Conservation (phyloP, 1,140 invertebrate genomes). For the Sminthurinus signatus region DNA sequence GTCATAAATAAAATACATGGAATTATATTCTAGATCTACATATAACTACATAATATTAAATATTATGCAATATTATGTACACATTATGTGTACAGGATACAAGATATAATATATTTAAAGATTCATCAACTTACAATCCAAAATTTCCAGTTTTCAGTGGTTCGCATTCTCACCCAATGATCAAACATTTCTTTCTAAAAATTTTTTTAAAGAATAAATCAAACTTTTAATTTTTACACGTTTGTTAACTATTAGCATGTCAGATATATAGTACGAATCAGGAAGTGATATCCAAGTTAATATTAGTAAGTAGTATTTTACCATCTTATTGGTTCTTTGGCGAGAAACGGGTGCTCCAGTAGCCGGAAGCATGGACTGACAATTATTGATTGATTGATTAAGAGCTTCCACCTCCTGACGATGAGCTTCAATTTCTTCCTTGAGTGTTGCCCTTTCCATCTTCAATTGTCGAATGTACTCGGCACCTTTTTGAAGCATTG, state of each 20-base stretch:
- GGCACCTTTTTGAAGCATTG: slow-evolving; percentile 92
- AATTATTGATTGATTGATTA: slow-evolving; percentile 85
- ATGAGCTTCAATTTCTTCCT: slow-evolving; percentile 82
- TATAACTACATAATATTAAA: too few relatives aligned
- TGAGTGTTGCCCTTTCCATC: slow-evolving; percentile 72
- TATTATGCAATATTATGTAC: too few relatives aligned
- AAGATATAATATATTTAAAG: too few relatives aligned
- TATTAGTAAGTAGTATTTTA: too few relatives aligned
- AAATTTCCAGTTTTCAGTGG: slow-evolving; percentile 93
- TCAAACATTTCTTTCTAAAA: slow-evolving; percentile 94
- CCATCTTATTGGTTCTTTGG: slow-evolving; percentile 81
- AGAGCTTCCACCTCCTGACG: slow-evolving; percentile 80
- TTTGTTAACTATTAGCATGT: too few relatives aligned
- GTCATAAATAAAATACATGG: slow-evolving; percentile 45
- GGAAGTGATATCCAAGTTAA: too few relatives aligned
- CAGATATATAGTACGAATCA: too few relatives aligned
- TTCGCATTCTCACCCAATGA: slow-evolving; percentile 77
- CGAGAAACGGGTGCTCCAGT: slow-evolving; percentile 89
- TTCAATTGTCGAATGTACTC: slow-evolving; percentile 90
- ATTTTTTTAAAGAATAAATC: too few relatives aligned
- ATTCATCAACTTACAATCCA: slow-evolving; percentile 84
- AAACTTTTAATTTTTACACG: too few relatives aligned
- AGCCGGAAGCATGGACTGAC: slow-evolving; percentile 88
- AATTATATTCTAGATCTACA: not conserved
- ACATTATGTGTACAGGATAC: too few relatives aligned